Evolutionary conservation across 2,888 invertebrate species (phyloP).

Genomic region (Melanostoma mellinum): DNA sequence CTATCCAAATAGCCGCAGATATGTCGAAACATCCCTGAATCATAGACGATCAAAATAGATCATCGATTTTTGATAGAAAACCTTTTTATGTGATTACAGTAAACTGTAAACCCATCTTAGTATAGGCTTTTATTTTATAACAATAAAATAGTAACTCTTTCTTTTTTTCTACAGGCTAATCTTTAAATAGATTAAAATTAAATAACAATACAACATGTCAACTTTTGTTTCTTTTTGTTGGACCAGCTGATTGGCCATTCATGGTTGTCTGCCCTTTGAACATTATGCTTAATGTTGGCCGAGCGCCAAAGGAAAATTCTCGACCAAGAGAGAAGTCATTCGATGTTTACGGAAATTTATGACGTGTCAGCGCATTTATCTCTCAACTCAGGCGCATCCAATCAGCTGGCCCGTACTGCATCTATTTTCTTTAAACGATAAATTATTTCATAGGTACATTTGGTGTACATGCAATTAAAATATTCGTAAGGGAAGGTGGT

Average conservation of each 20-base stretch:
- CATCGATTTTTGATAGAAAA: no score
- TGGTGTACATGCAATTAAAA: conserved; percentile 38
- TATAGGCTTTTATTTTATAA: conserved; percentile 41
- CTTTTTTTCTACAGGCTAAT: conserved; percentile 32
- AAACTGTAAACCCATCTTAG: no score
- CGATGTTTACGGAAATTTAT: conserved; percentile 27
- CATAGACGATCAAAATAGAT: no score
- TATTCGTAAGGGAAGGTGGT: conserved; percentile 42
- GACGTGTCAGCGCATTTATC: conserved; percentile 19
- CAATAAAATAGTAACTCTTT: conserved; percentile 17
- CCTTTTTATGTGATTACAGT: no score
- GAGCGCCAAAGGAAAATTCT: conserved; percentile 59
- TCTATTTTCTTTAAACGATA: conserved; percentile 62
- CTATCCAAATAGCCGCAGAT: no score
- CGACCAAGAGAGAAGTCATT: conserved; percentile 36
- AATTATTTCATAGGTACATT: conserved; percentile 56
- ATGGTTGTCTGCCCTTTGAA: conserved; percentile 12
- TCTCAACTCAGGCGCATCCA: conserved; percentile 44
- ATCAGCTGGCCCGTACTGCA: conserved; percentile 61
- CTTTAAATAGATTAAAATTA: conserved; percentile 51
- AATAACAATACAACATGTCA: conserved; percentile 35
- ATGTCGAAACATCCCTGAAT: no score
- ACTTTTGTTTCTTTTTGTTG: conserved; percentile 34
- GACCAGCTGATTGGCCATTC: conserved; percentile 61
- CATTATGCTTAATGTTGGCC: conserved; percentile 23